Conservation (phyloP, 2,888 invertebrate genomes). For the Mechanitis mazaeus region DNA sequence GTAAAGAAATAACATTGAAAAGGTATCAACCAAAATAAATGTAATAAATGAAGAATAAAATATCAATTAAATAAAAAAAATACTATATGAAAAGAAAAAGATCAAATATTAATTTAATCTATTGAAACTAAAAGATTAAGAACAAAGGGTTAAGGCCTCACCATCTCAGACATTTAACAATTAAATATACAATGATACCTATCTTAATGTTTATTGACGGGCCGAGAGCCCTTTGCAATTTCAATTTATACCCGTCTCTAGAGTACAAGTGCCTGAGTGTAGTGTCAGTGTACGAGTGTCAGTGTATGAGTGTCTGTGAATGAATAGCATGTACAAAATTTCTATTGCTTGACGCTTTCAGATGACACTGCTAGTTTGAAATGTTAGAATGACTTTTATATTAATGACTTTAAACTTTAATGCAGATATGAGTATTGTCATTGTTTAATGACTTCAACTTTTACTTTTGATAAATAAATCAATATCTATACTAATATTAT, state of each 20-base stretch:
- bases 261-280: conserved; percentile 11
- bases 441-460: no score
- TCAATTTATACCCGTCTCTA: conserved; percentile 58
- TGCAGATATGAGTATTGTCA: no score
- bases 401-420: no score
- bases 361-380: no score
- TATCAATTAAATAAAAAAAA: no score
- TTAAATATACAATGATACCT: conserved; percentile 72
- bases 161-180: conserved; percentile 55
- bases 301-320: not conserved
- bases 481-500: no score
- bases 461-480: no score
- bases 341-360: conserved; percentile 6
- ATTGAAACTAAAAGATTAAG: conserved; percentile 13
- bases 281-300: not conserved
- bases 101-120: not conserved
- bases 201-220: conserved; percentile 69
- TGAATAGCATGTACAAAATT: not conserved
- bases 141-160: conserved; percentile 36
- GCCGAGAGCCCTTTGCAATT: conserved; percentile 61
- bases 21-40: no score
- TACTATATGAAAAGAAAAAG: no score
- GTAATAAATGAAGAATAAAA: no score
- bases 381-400: no score
- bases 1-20: no score